A percentile compares a stretch with the other conserved stretches of the same genome.
phyloP scores from a whole-genome alignment of 2,888 invertebrate species.

The Dione vanillae region DNA sequence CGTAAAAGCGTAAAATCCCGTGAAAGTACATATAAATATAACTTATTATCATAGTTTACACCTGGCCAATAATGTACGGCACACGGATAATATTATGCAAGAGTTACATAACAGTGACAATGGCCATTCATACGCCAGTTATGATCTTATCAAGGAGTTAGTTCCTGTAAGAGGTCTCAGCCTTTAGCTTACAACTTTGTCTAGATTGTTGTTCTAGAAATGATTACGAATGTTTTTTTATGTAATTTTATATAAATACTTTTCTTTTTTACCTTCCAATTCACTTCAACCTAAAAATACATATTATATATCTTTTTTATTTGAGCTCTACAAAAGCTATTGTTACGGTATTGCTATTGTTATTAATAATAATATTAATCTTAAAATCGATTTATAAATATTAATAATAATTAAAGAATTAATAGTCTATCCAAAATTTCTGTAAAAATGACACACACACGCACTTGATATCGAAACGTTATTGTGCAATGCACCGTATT shows the following conservation, averaged over 20 bases:
- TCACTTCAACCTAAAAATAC: no score
- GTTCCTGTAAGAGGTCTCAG: conserved; percentile 12
- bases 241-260: no score
- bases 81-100: conserved; percentile 47
- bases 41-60: conserved; percentile 71
- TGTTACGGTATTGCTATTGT: no score
- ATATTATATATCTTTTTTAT: no score
- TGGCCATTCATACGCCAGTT: conserved; percentile 23
- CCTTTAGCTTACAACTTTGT: neutral
- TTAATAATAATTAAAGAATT: neutral
- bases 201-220: conserved; percentile 1
- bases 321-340: no score
- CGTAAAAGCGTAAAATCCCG: conserved; percentile 56
- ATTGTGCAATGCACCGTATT: conserved; percentile 32
- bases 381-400: neutral
- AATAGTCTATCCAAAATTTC: neutral
- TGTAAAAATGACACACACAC: neutral
- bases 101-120: conserved; percentile 26
- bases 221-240: neutral
- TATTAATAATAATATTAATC: neutral
- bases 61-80: conserved; percentile 61
- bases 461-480: neutral
- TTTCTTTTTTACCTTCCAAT: no score
- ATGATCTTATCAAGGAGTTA: conserved; percentile 30
- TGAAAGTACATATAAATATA: conserved; percentile 62